phyloP scores from a whole-genome alignment of 2,797 vertebrate species.

The Myotis daubentonii region DNA sequence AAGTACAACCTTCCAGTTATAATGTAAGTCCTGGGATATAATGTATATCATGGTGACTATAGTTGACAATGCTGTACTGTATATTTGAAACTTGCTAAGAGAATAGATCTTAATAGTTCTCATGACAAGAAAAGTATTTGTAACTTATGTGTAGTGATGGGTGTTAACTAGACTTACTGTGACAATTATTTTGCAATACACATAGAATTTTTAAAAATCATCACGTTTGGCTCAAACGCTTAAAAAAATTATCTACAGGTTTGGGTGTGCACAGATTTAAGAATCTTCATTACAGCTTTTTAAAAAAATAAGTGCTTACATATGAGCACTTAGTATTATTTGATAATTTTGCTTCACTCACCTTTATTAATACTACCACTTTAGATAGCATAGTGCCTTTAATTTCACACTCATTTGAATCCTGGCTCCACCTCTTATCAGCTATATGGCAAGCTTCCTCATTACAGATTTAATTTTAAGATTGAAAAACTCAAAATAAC shows the following conservation, averaged over 20 bases:
- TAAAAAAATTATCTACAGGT: no score
- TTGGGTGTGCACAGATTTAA: background rate
- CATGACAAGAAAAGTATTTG: background rate
- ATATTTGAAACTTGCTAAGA: background rate
- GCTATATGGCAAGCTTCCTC: background rate
- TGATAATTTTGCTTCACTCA: background rate
- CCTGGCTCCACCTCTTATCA: background rate
- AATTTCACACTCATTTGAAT: background rate
- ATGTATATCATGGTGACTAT: no score
- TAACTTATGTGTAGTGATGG: background rate
- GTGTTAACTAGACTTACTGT: background rate
- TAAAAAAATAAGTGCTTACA: background rate
- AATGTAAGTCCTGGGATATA: no score
- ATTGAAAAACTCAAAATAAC: conserved; percentile 10
- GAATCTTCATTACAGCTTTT: background rate
- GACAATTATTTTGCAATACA: background rate
- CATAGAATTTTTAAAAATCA: background rate
- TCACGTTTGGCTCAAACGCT: no score
- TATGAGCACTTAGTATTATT: background rate
- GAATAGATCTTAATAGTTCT: background rate
- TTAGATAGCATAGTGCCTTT: background rate
- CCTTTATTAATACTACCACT: background rate
- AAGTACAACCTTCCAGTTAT: no score
- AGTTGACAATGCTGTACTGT: no score
- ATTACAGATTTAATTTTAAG: background rate